These are phyloP conservation scores for Apodemia hepburni DNA, from an alignment of 2,888 invertebrate genomes.

Conservation along the genomic window DNA sequence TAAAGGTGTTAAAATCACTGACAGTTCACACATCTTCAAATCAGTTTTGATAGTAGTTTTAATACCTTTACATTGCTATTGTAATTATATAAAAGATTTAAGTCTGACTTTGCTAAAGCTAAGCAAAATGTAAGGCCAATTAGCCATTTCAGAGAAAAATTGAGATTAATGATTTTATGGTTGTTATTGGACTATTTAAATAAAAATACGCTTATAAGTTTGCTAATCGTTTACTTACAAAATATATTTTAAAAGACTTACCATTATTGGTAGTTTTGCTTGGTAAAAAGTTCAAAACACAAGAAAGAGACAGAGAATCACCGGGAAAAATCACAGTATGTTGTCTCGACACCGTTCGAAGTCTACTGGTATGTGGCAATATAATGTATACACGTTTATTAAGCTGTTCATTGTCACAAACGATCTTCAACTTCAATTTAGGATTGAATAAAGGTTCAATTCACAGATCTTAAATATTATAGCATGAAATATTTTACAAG, in stretches of 20 bases:
- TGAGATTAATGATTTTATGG: too few relatives aligned
- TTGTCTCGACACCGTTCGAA: background rate
- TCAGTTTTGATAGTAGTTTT: conserved; percentile 1
- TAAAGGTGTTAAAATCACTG: too few relatives aligned
- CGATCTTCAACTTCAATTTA: conserved; percentile 37
- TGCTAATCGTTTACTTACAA: too few relatives aligned
- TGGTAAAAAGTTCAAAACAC: background rate
- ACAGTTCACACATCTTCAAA: background rate
- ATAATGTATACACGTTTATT: conserved; percentile 29
- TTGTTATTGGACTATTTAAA: too few relatives aligned
- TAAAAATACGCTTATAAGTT: background rate
- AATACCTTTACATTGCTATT: background rate
- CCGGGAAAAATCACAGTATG: background rate
- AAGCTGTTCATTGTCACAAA: conserved; percentile 31
- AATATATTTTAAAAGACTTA: background rate
- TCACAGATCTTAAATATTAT: background rate
- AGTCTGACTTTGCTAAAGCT: background rate
- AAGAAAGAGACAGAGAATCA: background rate
- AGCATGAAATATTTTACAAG: background rate
- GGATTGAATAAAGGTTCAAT: conserved; percentile 18
- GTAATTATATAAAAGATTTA: background rate
- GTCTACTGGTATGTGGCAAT: conserved; percentile 27
- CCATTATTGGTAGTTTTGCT: background rate
- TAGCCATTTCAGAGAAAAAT: background rate
- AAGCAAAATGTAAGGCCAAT: background rate